Evolutionary conservation across 2,797 vertebrate genomes (phyloP).

Genomic region (Phalloptychus januarius): DNA sequence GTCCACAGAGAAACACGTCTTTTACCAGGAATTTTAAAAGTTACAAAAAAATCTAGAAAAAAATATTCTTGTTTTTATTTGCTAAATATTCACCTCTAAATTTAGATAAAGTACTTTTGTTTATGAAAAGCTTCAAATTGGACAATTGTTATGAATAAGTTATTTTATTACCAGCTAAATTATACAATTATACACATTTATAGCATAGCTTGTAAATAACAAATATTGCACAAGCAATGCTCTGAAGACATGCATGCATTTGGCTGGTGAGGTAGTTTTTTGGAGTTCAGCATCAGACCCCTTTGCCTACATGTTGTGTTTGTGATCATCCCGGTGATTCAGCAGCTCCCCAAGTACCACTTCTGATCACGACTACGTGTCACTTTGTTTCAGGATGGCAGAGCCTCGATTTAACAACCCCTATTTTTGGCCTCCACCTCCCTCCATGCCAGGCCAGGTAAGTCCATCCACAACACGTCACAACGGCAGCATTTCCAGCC

Average conservation of each 20-base stretch:
- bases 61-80: too few relatives aligned
- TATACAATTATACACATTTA: too few relatives aligned
- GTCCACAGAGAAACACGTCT: too few relatives aligned
- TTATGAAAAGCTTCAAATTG: not conserved
- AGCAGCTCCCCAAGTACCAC: not conserved
- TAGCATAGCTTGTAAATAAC: not conserved
- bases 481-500: constrained; percentile 21
- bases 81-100: not conserved
- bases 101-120: not conserved
- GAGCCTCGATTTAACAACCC: constrained; percentile 99
- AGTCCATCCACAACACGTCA: constrained; percentile 54
- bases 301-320: not conserved
- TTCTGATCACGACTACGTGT: constrained; percentile 14
- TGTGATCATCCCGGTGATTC: not conserved
- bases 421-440: constrained; percentile 97
- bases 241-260: not conserved
- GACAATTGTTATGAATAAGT: not conserved
- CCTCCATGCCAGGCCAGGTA: constrained; percentile 97
- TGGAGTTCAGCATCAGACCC: not conserved
- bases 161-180: not conserved
- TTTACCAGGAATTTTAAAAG: too few relatives aligned
- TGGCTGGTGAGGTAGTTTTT: not conserved
- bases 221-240: not conserved
- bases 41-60: too few relatives aligned
- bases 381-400: constrained; percentile 88